Percentiles rank a stretch among this genome's conserved stretches.
Evolutionary conservation across 2,888 invertebrate species (phyloP).

Genomic region (Protophormia terraenovae): DNA sequence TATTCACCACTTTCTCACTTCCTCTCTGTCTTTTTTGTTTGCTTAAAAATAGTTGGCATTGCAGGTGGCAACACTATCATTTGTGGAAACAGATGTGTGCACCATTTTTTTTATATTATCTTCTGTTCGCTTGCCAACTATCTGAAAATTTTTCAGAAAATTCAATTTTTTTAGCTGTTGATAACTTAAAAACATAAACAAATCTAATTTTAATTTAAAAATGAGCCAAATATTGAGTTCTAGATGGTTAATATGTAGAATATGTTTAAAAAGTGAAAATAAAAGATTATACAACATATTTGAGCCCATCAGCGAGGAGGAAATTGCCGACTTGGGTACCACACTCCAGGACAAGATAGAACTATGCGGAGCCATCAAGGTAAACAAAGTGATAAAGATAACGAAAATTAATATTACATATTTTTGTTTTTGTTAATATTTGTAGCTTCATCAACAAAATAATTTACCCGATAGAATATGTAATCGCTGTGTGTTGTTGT

Average conservation of each 20-base stretch:
- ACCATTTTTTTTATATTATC: neutral
- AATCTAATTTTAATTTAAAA: neutral
- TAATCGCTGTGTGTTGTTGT: constrained; percentile 78
- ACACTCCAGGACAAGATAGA: constrained; percentile 76
- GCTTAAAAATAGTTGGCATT: constrained; percentile 19
- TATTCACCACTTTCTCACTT: neutral
- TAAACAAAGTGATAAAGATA: constrained; percentile 47
- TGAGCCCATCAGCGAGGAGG: constrained; percentile 69
- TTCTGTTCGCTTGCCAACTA: constrained; percentile 54
- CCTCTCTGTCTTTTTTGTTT: neutral
- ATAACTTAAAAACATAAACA: constrained; percentile 43
- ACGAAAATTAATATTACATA: neutral
- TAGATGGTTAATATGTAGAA: constrained; percentile 69
- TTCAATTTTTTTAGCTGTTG: constrained; percentile 44
- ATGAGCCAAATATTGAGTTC: constrained; percentile 5
- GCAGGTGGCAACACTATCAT: constrained; percentile 39
- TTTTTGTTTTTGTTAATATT: neutral
- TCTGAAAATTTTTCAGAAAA: constrained; percentile 28
- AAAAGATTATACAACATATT: constrained; percentile 76
- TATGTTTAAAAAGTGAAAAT: constrained; percentile 75
- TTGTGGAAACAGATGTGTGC: constrained; percentile 29
- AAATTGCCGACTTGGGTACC: constrained; percentile 42
- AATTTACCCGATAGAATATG: constrained; percentile 72
- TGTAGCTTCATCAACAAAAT: constrained; percentile 70
- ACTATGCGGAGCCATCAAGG: constrained; percentile 76